A percentile compares a stretch with the other conserved stretches of the same genome.
Conservation (phyloP, 2,797 vertebrate genomes). For the Silurus lanzhouensis region DNA sequence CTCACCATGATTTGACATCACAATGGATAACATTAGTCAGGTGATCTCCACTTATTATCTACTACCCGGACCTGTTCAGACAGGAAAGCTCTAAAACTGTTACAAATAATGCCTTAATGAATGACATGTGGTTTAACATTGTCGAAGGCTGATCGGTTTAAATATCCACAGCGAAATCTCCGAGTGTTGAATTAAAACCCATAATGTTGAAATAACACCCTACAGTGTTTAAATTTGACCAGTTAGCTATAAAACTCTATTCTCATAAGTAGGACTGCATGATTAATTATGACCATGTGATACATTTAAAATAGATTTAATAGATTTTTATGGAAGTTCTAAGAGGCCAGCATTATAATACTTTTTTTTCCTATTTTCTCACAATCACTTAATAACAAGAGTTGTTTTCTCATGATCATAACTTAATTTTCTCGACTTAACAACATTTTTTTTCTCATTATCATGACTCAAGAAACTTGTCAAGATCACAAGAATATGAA, state of each 20-base stretch:
- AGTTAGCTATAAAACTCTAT: not conserved
- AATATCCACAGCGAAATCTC: not conserved
- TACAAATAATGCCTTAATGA: not conserved
- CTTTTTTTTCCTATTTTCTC: no score
- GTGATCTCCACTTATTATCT: slow-evolving; percentile 5
- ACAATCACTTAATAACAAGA: no score
- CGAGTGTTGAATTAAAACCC: no score
- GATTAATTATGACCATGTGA: not conserved
- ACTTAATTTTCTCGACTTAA: no score
- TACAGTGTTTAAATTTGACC: not conserved
- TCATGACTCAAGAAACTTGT: no score
- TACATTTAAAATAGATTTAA: not conserved
- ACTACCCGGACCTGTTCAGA: not conserved
- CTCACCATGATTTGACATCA: slow-evolving; percentile 33
- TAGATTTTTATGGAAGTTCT: no score
- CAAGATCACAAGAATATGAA: no score
- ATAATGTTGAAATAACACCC: not conserved
- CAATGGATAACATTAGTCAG: slow-evolving; percentile 25
- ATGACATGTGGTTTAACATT: not conserved
- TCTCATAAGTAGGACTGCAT: not conserved
- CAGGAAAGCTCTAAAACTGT: not conserved
- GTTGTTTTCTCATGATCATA: no score
- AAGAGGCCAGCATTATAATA: no score
- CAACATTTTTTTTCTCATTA: no score
- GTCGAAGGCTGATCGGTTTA: not conserved